Evolutionary conservation across 1,140 invertebrate species (phyloP).

Genomic region (Drosophila mojavensis): DNA sequence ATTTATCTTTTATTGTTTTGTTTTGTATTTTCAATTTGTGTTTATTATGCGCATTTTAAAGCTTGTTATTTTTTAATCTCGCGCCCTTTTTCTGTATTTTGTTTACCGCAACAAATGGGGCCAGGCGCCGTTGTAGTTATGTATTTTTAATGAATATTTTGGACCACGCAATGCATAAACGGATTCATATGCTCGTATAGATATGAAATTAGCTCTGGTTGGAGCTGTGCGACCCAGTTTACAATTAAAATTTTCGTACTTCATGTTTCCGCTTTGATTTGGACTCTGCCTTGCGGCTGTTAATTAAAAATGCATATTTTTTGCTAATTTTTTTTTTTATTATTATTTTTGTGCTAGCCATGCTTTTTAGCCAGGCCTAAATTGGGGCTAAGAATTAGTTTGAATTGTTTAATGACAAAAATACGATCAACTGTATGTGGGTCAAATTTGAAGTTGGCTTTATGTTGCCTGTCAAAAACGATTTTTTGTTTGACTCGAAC

Average conservation of each 20-base stretch:
- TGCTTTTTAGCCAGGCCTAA: constrained; percentile 57
- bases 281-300: constrained; percentile 26
- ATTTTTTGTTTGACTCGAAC: constrained; percentile 6
- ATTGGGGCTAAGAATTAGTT: constrained; percentile 20
- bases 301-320: constrained; percentile 80
- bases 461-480: constrained; percentile 34
- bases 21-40: constrained; percentile 24
- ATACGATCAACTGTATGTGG: constrained; percentile 36
- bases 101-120: constrained; percentile 19
- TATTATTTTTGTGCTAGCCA: constrained; percentile 1
- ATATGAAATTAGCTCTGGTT: too few relatives aligned
- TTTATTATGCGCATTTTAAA: constrained; percentile 76
- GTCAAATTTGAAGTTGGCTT: constrained; percentile 29
- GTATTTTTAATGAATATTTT: constrained; percentile 77
- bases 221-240: constrained; percentile 59
- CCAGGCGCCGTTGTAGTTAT: constrained; percentile 17
- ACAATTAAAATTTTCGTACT: constrained; percentile 70
- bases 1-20: constrained; percentile 11
- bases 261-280: constrained; percentile 56
- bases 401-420: constrained; percentile 58
- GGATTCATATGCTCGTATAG: too few relatives aligned
- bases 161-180: constrained; percentile 49
- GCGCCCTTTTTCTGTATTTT: constrained; percentile 52
- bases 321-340: constrained; percentile 22
- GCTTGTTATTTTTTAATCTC: constrained; percentile 80